Base-by-base conservation (phyloP, 92 coral and sea anemone genomes). In the Heteractis magnifica region DNA sequence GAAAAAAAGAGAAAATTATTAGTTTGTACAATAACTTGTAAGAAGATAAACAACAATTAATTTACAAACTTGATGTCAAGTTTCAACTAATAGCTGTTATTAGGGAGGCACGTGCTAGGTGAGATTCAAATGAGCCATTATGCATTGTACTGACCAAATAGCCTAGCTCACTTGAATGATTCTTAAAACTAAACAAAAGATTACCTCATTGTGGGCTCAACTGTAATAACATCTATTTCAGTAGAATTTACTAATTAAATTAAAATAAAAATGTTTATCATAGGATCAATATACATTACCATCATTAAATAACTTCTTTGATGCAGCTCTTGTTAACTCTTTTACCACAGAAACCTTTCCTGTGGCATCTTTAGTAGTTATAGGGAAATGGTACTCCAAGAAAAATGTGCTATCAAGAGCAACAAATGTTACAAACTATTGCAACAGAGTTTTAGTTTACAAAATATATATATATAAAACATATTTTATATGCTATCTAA, bases 241-340 rank as follows among this genome's bases (percentile, higher is more conserved):
- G 44, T 34, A 34, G 3, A 19, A 26, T 34, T 34, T 34, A 72
- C 48, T 49, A n/a, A 72, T 72, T 8, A 49, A 34, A 72, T 49
- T 21, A 16, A 41, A 4, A 71, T 7, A 71, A 71, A 59, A 16
- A 15, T 6, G 18, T 12, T 55, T 12, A 59, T 59, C 15, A 10
- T 4, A 12, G 65, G 16, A 59, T 10, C 65, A 12, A 59, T 59
- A 8, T 14, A 55, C 49, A 0, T 20, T 68, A 95, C 99, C 91
- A 76, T 85, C 72, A 58, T 85, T 81, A 23, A 85, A 84, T 56
- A 90, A 68, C 77, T 89, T 94, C 88, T 96, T 96, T 13, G 99
- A 92, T 50, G 97, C 99, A 52, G 94, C 90, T 85, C 99, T 94
- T 51, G 98, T 96, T 60, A 96, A 72, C 87, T 96, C 99, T 86